A percentile compares a stretch with the other conserved stretches of the same genome.
These are phyloP conservation scores for Diglossa cyanea DNA, from an alignment of 2,797 vertebrate species.

Conservation along the genomic window DNA sequence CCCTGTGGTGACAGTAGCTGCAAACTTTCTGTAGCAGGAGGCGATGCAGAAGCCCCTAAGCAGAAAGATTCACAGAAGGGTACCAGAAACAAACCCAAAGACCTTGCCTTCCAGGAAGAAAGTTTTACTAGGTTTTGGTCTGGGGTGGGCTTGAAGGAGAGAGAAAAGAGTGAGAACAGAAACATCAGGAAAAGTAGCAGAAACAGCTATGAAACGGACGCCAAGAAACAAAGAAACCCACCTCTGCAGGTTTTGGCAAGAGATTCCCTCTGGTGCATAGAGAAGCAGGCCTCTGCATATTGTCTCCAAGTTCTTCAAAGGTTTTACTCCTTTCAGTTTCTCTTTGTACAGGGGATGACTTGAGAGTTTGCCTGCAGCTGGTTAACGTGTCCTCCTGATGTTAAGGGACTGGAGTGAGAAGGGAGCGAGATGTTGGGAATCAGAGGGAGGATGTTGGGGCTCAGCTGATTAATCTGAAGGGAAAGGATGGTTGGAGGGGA, in stretches of 20 bases:
- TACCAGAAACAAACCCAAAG: not conserved
- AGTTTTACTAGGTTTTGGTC: not conserved
- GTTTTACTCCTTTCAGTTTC: not conserved
- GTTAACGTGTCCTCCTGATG: not conserved
- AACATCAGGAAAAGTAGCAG: not conserved
- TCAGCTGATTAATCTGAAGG: not conserved
- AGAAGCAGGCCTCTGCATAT: not conserved
- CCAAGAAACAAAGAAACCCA: not conserved
- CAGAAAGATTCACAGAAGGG: not conserved
- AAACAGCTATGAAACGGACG: not conserved
- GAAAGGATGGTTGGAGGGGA: not conserved
- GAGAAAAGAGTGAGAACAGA: not conserved
- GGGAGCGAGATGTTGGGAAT: not conserved
- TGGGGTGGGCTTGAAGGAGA: not conserved
- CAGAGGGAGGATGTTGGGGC: not conserved
- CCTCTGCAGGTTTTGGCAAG: not conserved
- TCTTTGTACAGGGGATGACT: not conserved
- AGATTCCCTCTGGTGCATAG: accelerated
- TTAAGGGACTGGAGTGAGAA: not conserved
- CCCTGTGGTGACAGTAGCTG: not conserved
- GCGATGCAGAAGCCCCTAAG: not conserved
- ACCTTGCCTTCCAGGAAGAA: not conserved
- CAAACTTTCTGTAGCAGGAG: not conserved
- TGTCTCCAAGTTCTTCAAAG: not conserved
- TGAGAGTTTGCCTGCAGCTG: not conserved